Base-by-base conservation (phyloP, 2,797 vertebrate genomes). In the Chelon labrosus region DNA sequence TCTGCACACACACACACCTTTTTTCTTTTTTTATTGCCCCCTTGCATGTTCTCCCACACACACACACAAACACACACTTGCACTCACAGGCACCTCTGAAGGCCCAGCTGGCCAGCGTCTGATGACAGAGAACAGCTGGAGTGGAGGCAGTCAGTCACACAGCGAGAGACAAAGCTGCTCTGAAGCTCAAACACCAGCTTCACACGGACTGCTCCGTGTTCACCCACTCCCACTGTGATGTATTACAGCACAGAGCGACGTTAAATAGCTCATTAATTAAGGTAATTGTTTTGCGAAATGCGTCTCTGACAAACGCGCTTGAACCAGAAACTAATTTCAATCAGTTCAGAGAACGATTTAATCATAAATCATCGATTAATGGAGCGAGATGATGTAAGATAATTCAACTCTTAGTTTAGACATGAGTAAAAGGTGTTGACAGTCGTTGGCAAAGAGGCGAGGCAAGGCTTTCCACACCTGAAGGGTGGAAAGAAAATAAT, bases 91-190 rank as follows among this genome's bases (percentile, higher is more conserved):
- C 80, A 59, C 65, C 73, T 80, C 83, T 68, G 64, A 79, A 53
- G 68, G 70, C 87, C 87, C 91, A 93, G 92, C 90, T 93, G 92
- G 92, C 89, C 76, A 85, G 87, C 69, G 51, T 88, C 84, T 91
- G 91, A 92, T 85, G 93, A 92, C 86, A 77, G 74, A 80, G 84
- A 93, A 93, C 92, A 94, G 92, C 92, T 93, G 92, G 92, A 93
- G 77, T 49, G 42, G 63, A 81, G 65, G 53, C 70, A 80, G 84
- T 58, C 78, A 67, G 72, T 71, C 76, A 70, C 76, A 79, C 41
- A 47, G 65, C 0, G 60, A 79, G 57, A 82, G 25, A 84, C 76
- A 73, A 80, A 84, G 82, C 83, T 75, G 70, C 60, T 31, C 65
- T 80, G 56, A 3, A 54, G 49, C 79, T 75, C 27, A 17, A 56